Percentiles rank a stretch among this genome's conserved stretches.
These are phyloP conservation scores for Laodelphax striatellus DNA, from an alignment of 1,140 invertebrate genomes.

Conservation along the genomic window DNA sequence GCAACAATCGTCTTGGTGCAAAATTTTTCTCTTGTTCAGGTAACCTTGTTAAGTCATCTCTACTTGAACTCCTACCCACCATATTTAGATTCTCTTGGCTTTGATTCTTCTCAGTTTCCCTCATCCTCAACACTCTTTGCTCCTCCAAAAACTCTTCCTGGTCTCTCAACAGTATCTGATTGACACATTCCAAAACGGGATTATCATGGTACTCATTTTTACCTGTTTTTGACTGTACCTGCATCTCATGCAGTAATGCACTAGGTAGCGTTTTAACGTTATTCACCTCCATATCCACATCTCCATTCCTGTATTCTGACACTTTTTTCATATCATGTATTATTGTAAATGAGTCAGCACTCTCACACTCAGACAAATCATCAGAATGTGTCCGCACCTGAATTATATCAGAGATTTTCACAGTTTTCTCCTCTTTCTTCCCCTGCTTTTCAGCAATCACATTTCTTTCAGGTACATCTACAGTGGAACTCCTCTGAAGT, in stretches of 20 bases:
- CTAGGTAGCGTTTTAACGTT: slow-evolving; percentile 10
- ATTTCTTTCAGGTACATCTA: too few relatives aligned
- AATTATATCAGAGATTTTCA: too few relatives aligned
- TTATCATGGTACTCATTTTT: slow-evolving; percentile 41
- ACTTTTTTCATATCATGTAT: neutral
- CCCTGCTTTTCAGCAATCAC: too few relatives aligned
- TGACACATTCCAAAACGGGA: slow-evolving; percentile 62
- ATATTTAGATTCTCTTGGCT: neutral
- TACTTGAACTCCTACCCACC: slow-evolving; percentile 1
- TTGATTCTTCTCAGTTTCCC: slow-evolving; percentile 5
- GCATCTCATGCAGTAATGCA: slow-evolving; percentile 12
- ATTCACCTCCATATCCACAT: neutral
- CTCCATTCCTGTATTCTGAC: neutral
- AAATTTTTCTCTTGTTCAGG: neutral
- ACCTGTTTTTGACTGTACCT: slow-evolving; percentile 4
- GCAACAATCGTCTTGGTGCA: neutral
- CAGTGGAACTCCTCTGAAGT: too few relatives aligned
- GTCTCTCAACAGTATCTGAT: slow-evolving; percentile 55
- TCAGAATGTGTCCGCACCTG: too few relatives aligned
- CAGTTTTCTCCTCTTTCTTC: too few relatives aligned
- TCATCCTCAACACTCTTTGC: slow-evolving; percentile 8
- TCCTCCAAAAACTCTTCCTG: slow-evolving; percentile 32
- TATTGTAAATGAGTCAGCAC: neutral
- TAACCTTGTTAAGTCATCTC: neutral
- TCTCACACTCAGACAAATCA: neutral